Conservation (phyloP, 2,797 vertebrate species). For the Scyliorhinus canicula region DNA sequence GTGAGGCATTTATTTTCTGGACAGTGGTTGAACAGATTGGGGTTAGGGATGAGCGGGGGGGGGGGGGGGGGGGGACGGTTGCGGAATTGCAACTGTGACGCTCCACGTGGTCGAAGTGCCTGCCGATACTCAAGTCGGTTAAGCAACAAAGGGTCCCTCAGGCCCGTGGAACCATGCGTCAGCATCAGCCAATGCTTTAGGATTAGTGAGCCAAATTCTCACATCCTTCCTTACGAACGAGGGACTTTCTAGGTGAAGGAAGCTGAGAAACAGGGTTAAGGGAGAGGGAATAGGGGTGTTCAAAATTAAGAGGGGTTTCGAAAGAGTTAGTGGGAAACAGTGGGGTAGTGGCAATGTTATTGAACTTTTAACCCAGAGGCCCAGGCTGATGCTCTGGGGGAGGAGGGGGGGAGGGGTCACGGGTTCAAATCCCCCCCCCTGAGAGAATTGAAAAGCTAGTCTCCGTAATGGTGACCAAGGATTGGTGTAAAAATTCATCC, state of each 20-base stretch:
- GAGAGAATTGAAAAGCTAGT: too few species aligned
- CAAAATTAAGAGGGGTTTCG: too few species aligned
- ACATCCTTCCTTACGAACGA: neutral
- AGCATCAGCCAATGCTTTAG: neutral
- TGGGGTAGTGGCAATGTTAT: too few species aligned
- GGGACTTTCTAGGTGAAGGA: neutral
- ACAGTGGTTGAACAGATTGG: neutral
- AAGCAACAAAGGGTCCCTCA: neutral
- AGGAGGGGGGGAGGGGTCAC: too few species aligned
- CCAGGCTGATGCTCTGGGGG: too few species aligned
- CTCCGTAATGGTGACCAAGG: too few species aligned
- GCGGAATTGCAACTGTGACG: neutral
- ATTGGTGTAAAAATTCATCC: too few species aligned
- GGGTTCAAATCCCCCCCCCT: too few species aligned
- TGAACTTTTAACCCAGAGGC: neutral
- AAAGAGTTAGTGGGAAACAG: too few species aligned
- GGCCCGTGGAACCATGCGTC: neutral
- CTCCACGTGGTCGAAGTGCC: neutral
- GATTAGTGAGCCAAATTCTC: neutral
- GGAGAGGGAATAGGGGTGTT: too few species aligned
- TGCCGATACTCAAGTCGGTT: neutral
- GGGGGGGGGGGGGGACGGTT: too few species aligned
- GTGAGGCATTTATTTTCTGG: too few species aligned
- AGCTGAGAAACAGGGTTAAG: neutral
- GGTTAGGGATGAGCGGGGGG: neutral